Evolutionary conservation across 2,888 invertebrate species (phyloP).

Genomic region (Scaptomyza parva): DNA sequence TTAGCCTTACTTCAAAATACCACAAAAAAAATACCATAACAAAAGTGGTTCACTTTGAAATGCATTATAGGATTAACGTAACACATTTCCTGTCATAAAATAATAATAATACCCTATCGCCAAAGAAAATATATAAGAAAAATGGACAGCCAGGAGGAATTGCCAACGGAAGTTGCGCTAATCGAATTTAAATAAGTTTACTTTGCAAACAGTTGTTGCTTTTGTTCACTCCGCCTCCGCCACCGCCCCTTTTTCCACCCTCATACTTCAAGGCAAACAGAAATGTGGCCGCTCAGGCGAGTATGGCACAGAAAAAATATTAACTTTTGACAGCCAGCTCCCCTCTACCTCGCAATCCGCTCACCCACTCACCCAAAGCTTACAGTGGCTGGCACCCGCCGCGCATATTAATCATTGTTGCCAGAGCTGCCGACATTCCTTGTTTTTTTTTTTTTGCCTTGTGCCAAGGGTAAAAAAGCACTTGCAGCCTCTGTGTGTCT

Average conservation of each 20-base stretch:
- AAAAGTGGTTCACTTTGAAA: background rate
- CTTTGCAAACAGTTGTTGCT: constrained; percentile 70
- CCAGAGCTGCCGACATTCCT: constrained; percentile 32
- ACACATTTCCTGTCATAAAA: background rate
- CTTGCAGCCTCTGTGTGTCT: constrained; percentile 44
- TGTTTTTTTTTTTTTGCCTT: constrained; percentile 12
- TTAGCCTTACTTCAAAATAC: background rate
- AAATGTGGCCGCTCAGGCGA: constrained; percentile 39
- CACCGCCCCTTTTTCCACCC: background rate
- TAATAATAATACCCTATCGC: constrained; percentile 1
- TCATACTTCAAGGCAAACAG: constrained; percentile 61
- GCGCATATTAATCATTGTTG: constrained; percentile 75
- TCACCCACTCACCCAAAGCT: background rate
- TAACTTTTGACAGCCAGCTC: constrained; percentile 68
- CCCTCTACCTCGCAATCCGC: too few relatives aligned
- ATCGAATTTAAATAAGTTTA: constrained; percentile 80
- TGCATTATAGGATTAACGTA: background rate
- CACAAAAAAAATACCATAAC: background rate
- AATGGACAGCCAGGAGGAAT: constrained; percentile 17
- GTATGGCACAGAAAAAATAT: constrained; percentile 52
- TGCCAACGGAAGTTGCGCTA: constrained; percentile 69
- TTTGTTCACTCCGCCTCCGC: constrained; percentile 15
- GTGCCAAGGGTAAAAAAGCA: constrained; percentile 56
- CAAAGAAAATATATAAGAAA: background rate
- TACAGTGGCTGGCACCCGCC: constrained; percentile 39